Evolutionary conservation across 2,113 vertebrate genomes (phyloP), one percentile per base, ranked within the genome.

Genomic region (Xyliphius kryptos): DNA sequence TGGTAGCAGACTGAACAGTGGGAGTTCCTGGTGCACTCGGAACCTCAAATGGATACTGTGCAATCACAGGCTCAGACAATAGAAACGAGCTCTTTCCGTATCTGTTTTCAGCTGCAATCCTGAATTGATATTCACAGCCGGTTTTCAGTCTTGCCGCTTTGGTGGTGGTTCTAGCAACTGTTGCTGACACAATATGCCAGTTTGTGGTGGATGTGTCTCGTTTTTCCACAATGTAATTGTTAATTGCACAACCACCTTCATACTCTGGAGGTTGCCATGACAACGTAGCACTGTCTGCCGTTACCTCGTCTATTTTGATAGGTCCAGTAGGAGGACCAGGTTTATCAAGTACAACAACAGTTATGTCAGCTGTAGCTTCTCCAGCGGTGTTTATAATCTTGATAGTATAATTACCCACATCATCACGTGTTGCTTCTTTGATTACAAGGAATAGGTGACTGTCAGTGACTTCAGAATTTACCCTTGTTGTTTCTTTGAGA

Each of bases 121-220:
- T 93, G 76, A 98, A 99, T 70, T 99, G 96, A 80, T 99, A 98
- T 57, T 99, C 92, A 65, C 70, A 86, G 41, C 96, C 95, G 67
- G 94, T 97, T 84, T 95, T 99, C 19, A 99, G 81, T 64, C 91
- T 87, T 63, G 85, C 86, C 44, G 92, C 94, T 76, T 99, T 99
- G 75, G 95, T 89, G 9, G 91, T 98, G 74, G 93, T 97, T 83
- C 96, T 92, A 58, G 96, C 96, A 64, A 99, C 92, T 22, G 96
- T 99, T 46, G 95, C 94, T 71, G 96, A 98, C 56, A 99, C 92
- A 77, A 92, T 94, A 63, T 97, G 94, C 96, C 96, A 99, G 72
- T 86, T 85, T 2, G 93, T 98, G n/a, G 94, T 97, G n/a, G 95
- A 93, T 54, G 96, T 99, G 65, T 99, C 96, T 80, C 96, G 89